These are phyloP conservation scores for Trogon melanurus DNA, from an alignment of 2,113 vertebrate species.

Conservation along the genomic window DNA sequence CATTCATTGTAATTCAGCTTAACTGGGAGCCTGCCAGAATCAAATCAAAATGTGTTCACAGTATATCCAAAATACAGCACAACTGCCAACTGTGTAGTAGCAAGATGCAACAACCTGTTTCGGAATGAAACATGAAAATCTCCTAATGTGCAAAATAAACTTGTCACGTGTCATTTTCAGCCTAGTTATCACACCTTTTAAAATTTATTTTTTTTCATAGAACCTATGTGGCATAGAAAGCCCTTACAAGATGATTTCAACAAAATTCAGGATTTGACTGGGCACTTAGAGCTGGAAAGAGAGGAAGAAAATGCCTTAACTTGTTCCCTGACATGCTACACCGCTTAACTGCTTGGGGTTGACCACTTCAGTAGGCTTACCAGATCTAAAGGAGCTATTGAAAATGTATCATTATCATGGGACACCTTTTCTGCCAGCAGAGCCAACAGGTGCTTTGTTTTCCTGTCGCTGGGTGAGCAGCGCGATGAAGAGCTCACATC, in stretches of 20 bases:
- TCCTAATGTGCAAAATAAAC: not conserved
- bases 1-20: constrained; percentile 40
- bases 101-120: constrained; percentile 15
- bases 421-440: not conserved
- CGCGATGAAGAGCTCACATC: not conserved
- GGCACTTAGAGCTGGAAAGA: not conserved
- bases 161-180: not conserved
- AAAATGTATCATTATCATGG: not conserved
- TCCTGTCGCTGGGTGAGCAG: not conserved
- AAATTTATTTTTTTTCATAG: not conserved
- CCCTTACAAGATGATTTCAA: not conserved
- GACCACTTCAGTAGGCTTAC: not conserved
- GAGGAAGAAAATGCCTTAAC: not conserved
- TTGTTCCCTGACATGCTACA: not conserved
- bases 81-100: constrained; percentile 45
- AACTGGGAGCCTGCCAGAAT: constrained; percentile 61
- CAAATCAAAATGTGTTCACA: constrained; percentile 46
- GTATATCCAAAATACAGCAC: constrained; percentile 31
- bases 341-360: not conserved
- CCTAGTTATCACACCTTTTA: not conserved
- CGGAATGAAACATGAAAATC: not conserved
- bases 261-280: not conserved
- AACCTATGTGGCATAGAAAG: not conserved
- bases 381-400: not conserved
- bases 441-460: not conserved